Base-by-base conservation (phyloP, 2,888 invertebrate genomes). In the Cylindroiulus punctatus region DNA sequence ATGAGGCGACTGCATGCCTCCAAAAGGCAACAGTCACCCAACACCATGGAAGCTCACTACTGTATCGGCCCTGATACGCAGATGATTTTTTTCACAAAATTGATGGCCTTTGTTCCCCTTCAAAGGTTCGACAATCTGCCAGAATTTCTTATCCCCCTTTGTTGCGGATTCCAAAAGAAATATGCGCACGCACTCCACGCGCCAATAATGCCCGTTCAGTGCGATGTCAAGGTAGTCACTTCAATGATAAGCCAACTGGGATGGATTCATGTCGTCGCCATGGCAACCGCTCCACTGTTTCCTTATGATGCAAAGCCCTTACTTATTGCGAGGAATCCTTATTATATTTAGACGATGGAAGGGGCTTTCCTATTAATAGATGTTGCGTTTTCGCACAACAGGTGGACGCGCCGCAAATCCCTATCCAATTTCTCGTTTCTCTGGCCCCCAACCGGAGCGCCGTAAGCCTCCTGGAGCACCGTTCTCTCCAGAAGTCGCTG, bases 281-380 rank as follows among this genome's bases (percentile, higher is more conserved):
- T 76, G 76, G 76, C 30, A 76, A 76, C 76, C 30, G 76, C 30
- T 12, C 14, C 76, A 76, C 14, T 76, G 76, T 76, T 76, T 8
- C 76, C 76, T 76, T 76, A 76, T 76, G 30, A 76, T 30, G 76
- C 26, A 76, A 76, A 76, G 76, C 76, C 76, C 76, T 76, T 30
- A 76, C 76, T 76, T 76, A 76, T 76, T 76, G 76, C 76, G 30
- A 76, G 30, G 76, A 76, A 76, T 76, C 76, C 76, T 76, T 76
- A 76, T 76, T 76, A 76, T 76, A 76, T 76, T 76, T 76, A 76
- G 76, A 76, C 76, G 76, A 76, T 76, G 76, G 76, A 76, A 76
- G 30, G 30, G 17, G 76, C 76, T 76, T 76, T 76, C 76, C 76
- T 76, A 76, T 76, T 76, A 76, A 76, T 76, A 76, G 76, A 76